A percentile compares a stretch with the other conserved stretches of the same genome.
phyloP scores from a whole-genome alignment of 1,140 invertebrate species.

The Pygmarrhopalites habei region DNA sequence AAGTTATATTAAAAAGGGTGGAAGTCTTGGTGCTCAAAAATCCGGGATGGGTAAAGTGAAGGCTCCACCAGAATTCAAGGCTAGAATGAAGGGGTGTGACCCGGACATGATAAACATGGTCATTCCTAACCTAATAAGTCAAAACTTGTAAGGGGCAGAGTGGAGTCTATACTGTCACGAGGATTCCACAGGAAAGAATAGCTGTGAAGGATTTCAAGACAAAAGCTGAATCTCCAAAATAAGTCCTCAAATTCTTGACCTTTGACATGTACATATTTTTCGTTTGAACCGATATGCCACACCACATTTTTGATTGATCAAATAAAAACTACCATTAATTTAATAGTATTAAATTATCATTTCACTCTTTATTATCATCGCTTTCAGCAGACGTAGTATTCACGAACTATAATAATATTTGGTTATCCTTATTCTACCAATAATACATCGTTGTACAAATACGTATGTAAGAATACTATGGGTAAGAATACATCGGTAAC shows the following conservation, averaged over 20 bases:
- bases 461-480: too few species aligned
- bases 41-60: constrained; percentile 92
- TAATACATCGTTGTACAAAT: too few species aligned
- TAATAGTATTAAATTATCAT: too few species aligned
- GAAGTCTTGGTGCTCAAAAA: constrained; percentile 83
- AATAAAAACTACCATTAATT: too few species aligned
- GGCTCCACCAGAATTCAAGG: constrained; percentile 86
- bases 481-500: too few species aligned
- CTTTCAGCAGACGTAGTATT: too few species aligned
- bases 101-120: constrained; percentile 46
- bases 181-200: constrained; percentile 88
- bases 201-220: constrained; percentile 80
- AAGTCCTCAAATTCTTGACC: too few species aligned
- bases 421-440: too few species aligned
- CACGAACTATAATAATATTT: too few species aligned
- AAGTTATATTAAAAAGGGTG: constrained; percentile 84
- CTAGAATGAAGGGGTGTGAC: constrained; percentile 54
- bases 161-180: constrained; percentile 91
- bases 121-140: constrained; percentile 82
- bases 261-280: too few species aligned
- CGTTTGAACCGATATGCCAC: constrained; percentile 59
- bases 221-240: constrained; percentile 55
- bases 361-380: too few species aligned
- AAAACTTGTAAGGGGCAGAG: constrained; percentile 77
- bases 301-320: too few species aligned